Base-by-base conservation (phyloP, 2,888 invertebrate genomes). In the Standfussiana lucernea region DNA sequence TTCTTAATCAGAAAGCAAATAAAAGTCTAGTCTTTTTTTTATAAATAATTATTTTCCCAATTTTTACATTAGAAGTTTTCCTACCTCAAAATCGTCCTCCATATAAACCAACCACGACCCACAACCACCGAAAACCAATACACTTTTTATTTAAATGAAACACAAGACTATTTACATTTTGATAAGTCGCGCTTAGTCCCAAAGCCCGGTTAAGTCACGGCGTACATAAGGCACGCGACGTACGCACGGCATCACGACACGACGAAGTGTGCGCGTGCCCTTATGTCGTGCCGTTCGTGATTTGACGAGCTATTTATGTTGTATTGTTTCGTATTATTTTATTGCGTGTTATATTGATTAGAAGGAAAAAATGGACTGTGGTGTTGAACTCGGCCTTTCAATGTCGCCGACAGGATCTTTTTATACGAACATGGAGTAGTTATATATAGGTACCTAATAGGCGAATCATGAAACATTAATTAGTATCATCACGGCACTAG, bases 271-370 rank as follows among this genome's bases (percentile, higher is more conserved):
- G 92, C 85, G 91, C 94, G 92, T 93, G 95, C 90, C 90, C 89
- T 91, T 85, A 91, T 61, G 89, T 95, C 95, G 95, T 95, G 95
- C 89, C 73, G 90, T 89, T 91, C 94, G 93, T 93, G 93, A 88
- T 86, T 65, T 62, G 40, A 82, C 62, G 83, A 81, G 84, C 86
- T 89, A 90, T 91, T 91, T 85, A 83, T 80, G 74, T 82, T 40
- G 80, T 75, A 88, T 88, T 89, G 88, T 88, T 89, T 82, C 65
- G 53, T 75, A 65, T 79, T 84, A 82, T 88, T 84, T 82, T 83
- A 82, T 88, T 84, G 84, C 88, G 86, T 88, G 88, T 86, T 86
- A 71, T 78, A 68, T 70, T 79, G 76, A 77, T 75, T 79, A 79
- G 35, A 71, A 42, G 65, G 50, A 84, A 82, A 84, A 85, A 85